Base-by-base conservation (phyloP, 2,113 vertebrate species). In the Datnioides undecimradiatus region DNA sequence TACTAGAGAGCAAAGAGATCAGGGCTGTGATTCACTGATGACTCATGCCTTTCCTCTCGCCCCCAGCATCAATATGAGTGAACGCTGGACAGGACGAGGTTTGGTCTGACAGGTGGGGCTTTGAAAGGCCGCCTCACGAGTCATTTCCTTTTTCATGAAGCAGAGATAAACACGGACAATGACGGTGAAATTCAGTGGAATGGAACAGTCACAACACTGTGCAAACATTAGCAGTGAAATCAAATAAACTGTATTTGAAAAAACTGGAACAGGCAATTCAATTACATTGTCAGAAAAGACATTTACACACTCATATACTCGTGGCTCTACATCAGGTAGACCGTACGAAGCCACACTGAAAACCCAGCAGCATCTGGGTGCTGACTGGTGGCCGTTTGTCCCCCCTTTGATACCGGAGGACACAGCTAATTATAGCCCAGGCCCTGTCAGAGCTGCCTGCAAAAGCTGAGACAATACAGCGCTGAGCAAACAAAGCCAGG, bases 401-500 rank as follows among this genome's bases (percentile, higher is more conserved):
- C 48, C 41, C 60, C 43, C 16, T 16, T 21, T 49, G 57, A 66
- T 58, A 84, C 71, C 79, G 25, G 82, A 86, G 77, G 80, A 82
- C 80, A 49, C 9, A 25, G 83, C 83, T 87, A 90, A 85, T 80
- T 85, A 83, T 84, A 91, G 69, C 69, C 40, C 52, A 3, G 45
- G 52, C 46, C 21, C 45, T 58, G 62, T 77, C 65, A 88, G 43
- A 58, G 52, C 64, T 71, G 69, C 66, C 57, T 45, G 33, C 55
- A 64, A 73, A 69, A 33, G 71, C 65, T 46, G 66, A 68, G 51
- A 88, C 83, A 91, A 87, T 49, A 78, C 58, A 75, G 76, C 14
- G 17, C 84, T 41, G 45, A 55, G 73, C 82, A 87, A 79, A 91
- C 78, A 88, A 77, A 87, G 70, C 54, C 74, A 36, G 80, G 73